These are phyloP conservation scores for Poeciliopsis turneri DNA, from an alignment of 2,797 vertebrate species.

Conservation along the genomic window DNA sequence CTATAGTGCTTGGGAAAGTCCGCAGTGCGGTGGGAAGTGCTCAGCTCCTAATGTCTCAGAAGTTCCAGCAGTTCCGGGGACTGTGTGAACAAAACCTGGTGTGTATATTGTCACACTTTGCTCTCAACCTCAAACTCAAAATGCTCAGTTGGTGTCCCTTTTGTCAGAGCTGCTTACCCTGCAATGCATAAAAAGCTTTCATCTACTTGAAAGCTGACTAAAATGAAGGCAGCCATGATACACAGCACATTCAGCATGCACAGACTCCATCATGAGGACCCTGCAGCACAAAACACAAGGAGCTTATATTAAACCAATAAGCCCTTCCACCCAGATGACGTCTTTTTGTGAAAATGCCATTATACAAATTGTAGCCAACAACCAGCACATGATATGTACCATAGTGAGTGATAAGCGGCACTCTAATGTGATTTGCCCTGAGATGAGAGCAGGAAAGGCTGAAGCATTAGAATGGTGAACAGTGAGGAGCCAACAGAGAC, in stretches of 20 bases:
- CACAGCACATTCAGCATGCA: slow-evolving; percentile 3
- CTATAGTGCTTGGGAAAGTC: slow-evolving; percentile 93
- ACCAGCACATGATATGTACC: slow-evolving; percentile 17
- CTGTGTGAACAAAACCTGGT: slow-evolving; percentile 99
- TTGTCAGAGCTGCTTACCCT: background rate
- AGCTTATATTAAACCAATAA: slow-evolving; percentile 62
- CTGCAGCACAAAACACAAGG: slow-evolving; percentile 40
- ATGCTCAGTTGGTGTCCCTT: slow-evolving; percentile 2
- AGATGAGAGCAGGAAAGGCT: slow-evolving; percentile 3
- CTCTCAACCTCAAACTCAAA: background rate
- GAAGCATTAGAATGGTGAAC: background rate
- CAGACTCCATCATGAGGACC: slow-evolving; percentile 23
- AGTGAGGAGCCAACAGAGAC: background rate
- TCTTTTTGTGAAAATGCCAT: slow-evolving; percentile 36
- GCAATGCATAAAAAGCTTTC: slow-evolving; percentile 17
- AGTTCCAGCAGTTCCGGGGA: slow-evolving; percentile 98
- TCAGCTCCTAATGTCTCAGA: slow-evolving; percentile 97
- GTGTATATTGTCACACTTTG: slow-evolving; percentile 69
- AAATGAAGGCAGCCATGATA: slow-evolving; percentile 23
- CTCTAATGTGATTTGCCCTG: background rate
- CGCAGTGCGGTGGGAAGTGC: slow-evolving; percentile 97
- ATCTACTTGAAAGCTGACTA: slow-evolving; percentile 21
- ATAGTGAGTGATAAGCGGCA: background rate
- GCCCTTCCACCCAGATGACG: slow-evolving; percentile 40
- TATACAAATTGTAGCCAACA: slow-evolving; percentile 19